Base-by-base conservation (phyloP, 2,113 vertebrate genomes). In the Oostethus manadensis region DNA sequence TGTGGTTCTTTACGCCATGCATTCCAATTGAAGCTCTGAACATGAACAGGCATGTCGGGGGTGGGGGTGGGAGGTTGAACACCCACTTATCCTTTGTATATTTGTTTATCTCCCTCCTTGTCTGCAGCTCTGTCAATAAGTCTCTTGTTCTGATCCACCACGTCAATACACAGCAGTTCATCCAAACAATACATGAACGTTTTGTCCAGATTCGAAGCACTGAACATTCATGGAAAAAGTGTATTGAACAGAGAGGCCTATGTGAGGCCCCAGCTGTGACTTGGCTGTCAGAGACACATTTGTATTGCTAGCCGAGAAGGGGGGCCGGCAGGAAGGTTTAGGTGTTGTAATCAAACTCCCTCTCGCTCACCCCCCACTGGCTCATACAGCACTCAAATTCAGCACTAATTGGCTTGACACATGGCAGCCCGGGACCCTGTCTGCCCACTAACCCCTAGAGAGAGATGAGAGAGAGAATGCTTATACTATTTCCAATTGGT, bases 311-410 rank as follows among this genome's bases (percentile, higher is more conserved):
- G 70, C 53, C 68, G 40, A n/a, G 42, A 20, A 13, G 42, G 70
- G 69, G 74, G 84, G 77, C n/a, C 66, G 71, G 82, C 82, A 80
- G 80, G 77, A 82, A 85, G 84, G 83, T 83, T 85, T 85, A 82
- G 81, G 83, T 86, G 82, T 78, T 81, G 82, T 84, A 87, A 88
- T 87, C 84, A 86, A 82, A 78, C 79, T 66, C 77, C 51, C 69
- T 47, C 77, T 78, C 53, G 33, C 40, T 40, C 11, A 79, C 81
- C 86, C 84, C 84, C 81, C 49, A 26, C 60, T 67, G 84, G 68
- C 84, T 88, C 68, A 64, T 85, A 84, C 75, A 22, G 58, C 6
- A 55, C 76, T 79, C 72, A 76, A 68, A 79, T 83, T 82, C 76
- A 66, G 62, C 77, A 79, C 82, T 88, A 88, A 88, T 88, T 88